Percentiles rank a stretch among this genome's conserved stretches.
phyloP scores from a whole-genome alignment of 2,888 invertebrate species.

The Phaedon cochleariae region DNA sequence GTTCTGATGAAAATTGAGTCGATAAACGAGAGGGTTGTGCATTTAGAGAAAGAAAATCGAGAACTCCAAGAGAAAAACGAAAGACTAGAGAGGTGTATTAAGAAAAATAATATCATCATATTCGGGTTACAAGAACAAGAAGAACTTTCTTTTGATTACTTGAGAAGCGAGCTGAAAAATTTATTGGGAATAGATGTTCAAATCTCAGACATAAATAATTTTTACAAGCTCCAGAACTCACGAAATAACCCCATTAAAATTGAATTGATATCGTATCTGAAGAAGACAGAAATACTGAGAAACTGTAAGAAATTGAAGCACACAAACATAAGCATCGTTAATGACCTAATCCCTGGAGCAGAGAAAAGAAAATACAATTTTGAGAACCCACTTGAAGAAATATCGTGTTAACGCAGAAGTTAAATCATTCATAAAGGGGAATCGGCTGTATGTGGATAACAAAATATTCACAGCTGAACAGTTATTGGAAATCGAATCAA shows the following conservation, averaged over 20 bases:
- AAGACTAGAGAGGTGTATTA: neutral
- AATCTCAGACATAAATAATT: neutral
- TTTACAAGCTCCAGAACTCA: slow-evolving; percentile 4
- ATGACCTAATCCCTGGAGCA: neutral
- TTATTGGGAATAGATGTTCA: slow-evolving; percentile 7
- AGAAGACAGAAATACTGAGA: no score
- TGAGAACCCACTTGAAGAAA: no score
- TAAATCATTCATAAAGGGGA: no score
- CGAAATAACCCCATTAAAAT: no score
- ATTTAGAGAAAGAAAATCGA: slow-evolving; percentile 11
- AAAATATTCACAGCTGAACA: no score
- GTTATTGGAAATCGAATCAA: no score
- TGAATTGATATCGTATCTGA: no score
- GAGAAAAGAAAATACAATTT: slow-evolving; percentile 2
- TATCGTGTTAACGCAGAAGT: no score
- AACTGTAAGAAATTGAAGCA: no score
- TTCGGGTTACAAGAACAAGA: slow-evolving; percentile 2
- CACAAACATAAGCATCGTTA: neutral
- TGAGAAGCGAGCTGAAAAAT: neutral
- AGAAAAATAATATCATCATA: slow-evolving; percentile 1
- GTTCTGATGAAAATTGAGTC: slow-evolving; percentile 4
- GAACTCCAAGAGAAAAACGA: slow-evolving; percentile 5
- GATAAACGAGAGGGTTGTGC: slow-evolving; percentile 6
- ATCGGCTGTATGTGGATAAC: no score
- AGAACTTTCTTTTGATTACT: neutral